Evolutionary conservation across 2,888 invertebrate species (phyloP).

Genomic region (Linhomoeus sp.): DNA sequence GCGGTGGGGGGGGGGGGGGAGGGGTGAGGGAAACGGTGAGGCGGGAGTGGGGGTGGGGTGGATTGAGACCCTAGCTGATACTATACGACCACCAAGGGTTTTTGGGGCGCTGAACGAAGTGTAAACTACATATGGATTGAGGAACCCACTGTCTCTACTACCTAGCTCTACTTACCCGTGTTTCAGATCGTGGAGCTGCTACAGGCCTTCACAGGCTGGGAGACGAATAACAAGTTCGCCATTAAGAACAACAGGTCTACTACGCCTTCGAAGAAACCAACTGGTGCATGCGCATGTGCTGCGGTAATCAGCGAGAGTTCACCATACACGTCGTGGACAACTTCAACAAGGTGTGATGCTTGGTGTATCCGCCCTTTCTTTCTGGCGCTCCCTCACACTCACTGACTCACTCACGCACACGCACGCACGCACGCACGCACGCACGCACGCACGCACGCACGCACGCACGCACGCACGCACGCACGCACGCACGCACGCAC

Average conservation of each 20-base stretch:
- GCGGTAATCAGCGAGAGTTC: constrained; percentile 29
- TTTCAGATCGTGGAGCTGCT: constrained; percentile 2
- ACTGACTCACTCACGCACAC: constrained; percentile 4
- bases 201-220: constrained; percentile 7
- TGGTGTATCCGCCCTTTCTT: no score
- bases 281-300: constrained; percentile 28
- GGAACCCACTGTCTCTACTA: no score
- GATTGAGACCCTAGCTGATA: no score
- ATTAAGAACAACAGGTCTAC: constrained; percentile 10
- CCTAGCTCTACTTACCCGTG: no score
- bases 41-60: no score
- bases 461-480: constrained; percentile 8
- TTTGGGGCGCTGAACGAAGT: no score
- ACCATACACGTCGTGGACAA: constrained; percentile 31
- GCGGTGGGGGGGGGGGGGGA: no score
- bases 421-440: constrained; percentile 7
- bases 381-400: no score
- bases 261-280: constrained; percentile 23
- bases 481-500: constrained; percentile 6
- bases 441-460: constrained; percentile 8
- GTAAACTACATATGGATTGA: no score
- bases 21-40: background rate
- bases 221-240: constrained; percentile 7
- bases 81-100: no score
- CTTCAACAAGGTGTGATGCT: constrained; percentile 11